Percentiles rank a stretch among this genome's conserved stretches.
These are phyloP conservation scores for Cataglyphis albicans DNA, from an alignment of 2,888 invertebrate genomes.

Conservation along the genomic window DNA sequence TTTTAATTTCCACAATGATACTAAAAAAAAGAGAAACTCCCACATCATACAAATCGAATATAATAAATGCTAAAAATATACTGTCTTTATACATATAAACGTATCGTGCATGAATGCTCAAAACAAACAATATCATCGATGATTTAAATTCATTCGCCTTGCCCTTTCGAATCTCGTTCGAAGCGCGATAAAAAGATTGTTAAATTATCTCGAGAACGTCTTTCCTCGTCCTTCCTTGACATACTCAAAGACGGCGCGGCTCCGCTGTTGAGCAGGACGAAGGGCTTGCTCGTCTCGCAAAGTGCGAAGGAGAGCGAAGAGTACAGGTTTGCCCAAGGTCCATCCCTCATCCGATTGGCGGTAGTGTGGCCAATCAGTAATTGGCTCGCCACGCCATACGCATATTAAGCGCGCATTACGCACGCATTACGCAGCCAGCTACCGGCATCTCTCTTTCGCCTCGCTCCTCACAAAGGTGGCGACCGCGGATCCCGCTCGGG, in stretches of 20 bases:
- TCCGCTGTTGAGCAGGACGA: slow-evolving; percentile 22
- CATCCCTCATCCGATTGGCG: slow-evolving; percentile 79
- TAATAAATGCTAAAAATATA: neutral
- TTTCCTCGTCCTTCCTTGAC: neutral
- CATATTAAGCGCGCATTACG: slow-evolving; percentile 79
- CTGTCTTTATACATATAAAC: neutral
- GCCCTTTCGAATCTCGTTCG: neutral
- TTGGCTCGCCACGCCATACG: slow-evolving; percentile 80
- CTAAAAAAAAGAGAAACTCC: neutral
- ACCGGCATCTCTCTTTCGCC: slow-evolving; percentile 71
- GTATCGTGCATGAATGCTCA: neutral
- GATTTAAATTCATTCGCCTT: neutral
- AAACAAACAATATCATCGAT: neutral
- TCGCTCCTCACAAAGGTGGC: slow-evolving; percentile 60
- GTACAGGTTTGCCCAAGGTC: slow-evolving; percentile 62
- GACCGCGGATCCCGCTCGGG: slow-evolving; percentile 39
- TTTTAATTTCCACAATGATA: neutral
- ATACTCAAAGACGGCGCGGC: slow-evolving; percentile 1
- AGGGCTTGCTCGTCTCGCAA: slow-evolving; percentile 34
- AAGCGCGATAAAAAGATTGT: slow-evolving; percentile 19
- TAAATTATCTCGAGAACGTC: neutral
- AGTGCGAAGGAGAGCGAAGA: slow-evolving; percentile 53
- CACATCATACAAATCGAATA: neutral
- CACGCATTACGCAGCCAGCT: slow-evolving; percentile 78
- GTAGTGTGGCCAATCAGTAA: slow-evolving; percentile 82